Evolutionary conservation across 2,113 vertebrate genomes (phyloP), one percentile per base, ranked within the genome.

Genomic region (Picathartes gymnocephalus): DNA sequence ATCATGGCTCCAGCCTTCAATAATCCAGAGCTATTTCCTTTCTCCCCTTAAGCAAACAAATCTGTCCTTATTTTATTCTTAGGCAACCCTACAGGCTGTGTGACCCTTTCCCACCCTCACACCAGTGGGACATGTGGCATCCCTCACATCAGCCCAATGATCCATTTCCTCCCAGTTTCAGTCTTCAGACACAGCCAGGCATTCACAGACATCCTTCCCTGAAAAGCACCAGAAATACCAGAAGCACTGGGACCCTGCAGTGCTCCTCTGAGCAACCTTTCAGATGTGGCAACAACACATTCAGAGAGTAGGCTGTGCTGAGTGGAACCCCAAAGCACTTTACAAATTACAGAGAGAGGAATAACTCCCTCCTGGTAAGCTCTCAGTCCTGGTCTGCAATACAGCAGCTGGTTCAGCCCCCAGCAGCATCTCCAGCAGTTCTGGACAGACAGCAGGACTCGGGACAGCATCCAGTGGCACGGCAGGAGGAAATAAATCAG

Each of bases 321-420:
- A 81, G 79, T 3, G 35, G 82, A 81, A 90, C 87, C 91, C 78
- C 78, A 92, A 88, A 97, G 93, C 90, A 92, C 91, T 91, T 85
- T 50, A 82, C 77, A 89, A 84, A 95, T 94, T 92, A 95, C 65
- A 79, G 58, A 74, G 71, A 70, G 57, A 95, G 76, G 78, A 73
- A 73, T 77, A 83, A 66, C 31, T 90, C 92, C 90, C 93, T 74
- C 76, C 82, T 92, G 85, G 33, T 39, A 48, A 68, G 37, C 72
- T 81, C 70, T 69, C 91, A 61, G 7, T 61, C 47, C 65, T 1
- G 2, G 25, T 61, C 56, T 92, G 90, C 88, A 74, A 3, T 10
- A 27, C 66, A 93, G 92, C 88, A 81, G 79, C 88, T 74, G 90
- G 20, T 64, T 65, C 72, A 74, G 88, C 82, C 64, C 76, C 30